phyloP scores from a whole-genome alignment of 2,797 vertebrate species.

The Lindbergichthys nudifrons region DNA sequence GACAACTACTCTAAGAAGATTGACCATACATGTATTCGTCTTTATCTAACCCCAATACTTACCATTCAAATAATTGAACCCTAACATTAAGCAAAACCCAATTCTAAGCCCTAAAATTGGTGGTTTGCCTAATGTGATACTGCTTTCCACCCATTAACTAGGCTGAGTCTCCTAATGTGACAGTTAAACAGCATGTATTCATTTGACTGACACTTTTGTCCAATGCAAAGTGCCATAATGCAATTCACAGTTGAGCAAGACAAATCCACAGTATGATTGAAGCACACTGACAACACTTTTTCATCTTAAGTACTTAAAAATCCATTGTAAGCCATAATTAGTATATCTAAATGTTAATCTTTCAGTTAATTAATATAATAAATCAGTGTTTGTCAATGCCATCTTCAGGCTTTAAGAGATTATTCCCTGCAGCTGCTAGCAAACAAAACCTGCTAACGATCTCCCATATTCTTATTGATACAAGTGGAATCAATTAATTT shows the following conservation, averaged over 20 bases:
- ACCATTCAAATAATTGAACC: neutral
- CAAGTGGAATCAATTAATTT: neutral
- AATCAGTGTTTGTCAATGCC: conserved; percentile 17
- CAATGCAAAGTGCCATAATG: neutral
- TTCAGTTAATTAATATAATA: conserved; percentile 14
- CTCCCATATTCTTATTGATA: neutral
- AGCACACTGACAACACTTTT: neutral
- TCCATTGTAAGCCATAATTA: neutral
- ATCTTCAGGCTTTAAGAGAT: neutral
- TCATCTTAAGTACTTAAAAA: neutral
- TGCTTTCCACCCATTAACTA: neutral
- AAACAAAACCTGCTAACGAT: neutral
- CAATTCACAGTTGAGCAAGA: neutral
- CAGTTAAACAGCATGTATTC: neutral
- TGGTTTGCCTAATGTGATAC: neutral
- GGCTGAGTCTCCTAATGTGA: neutral
- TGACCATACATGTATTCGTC: neutral
- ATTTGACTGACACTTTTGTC: neutral
- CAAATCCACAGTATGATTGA: neutral
- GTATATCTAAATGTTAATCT: neutral
- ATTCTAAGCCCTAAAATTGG: too few species aligned
- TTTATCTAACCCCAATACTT: neutral
- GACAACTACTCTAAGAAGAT: neutral
- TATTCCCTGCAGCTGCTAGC: conserved; percentile 6
- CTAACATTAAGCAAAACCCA: neutral